phyloP scores from a whole-genome alignment of 2,888 invertebrate genomes.

The Zaprionus lineosus region DNA sequence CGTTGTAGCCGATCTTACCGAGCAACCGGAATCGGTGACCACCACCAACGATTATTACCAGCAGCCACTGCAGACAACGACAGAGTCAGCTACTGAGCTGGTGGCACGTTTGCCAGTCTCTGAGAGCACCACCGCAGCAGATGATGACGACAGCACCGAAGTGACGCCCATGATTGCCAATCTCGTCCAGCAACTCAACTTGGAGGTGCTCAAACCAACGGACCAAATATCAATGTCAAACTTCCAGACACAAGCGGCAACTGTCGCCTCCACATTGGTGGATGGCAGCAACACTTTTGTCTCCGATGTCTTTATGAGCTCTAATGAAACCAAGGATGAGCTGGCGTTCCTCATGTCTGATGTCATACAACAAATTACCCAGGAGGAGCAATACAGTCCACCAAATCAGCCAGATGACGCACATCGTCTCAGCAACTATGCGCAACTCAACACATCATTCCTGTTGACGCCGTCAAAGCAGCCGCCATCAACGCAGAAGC shows the following conservation, averaged over 20 bases:
- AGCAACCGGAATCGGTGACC: constrained; percentile 17
- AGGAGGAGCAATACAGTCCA: constrained; percentile 35
- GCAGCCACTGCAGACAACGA: constrained; percentile 6
- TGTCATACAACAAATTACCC: constrained; percentile 80
- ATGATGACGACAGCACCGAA: constrained; percentile 48
- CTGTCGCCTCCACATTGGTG: constrained; percentile 81
- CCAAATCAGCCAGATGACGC: constrained; percentile 32
- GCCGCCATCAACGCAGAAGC: too few species aligned
- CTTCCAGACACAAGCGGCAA: constrained; percentile 82
- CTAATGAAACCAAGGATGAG: constrained; percentile 79
- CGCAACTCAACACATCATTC: constrained; percentile 78
- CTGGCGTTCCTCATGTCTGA: constrained; percentile 81
- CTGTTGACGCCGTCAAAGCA: constrained; percentile 56
- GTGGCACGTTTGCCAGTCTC: constrained; percentile 56
- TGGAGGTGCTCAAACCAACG: constrained; percentile 67
- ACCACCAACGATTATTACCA: constrained; percentile 21
- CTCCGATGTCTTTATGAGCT: constrained; percentile 59
- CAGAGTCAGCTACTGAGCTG: constrained; percentile 29
- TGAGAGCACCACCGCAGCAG: constrained; percentile 40
- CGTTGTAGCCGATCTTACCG: constrained; percentile 61
- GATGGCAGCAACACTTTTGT: constrained; percentile 70
- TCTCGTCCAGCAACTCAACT: constrained; percentile 69
- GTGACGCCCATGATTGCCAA: constrained; percentile 68
- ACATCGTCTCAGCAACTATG: constrained; percentile 78
- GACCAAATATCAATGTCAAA: constrained; percentile 80